Base-by-base conservation (phyloP, 2,888 invertebrate species). In the Syrphus vitripennis region DNA sequence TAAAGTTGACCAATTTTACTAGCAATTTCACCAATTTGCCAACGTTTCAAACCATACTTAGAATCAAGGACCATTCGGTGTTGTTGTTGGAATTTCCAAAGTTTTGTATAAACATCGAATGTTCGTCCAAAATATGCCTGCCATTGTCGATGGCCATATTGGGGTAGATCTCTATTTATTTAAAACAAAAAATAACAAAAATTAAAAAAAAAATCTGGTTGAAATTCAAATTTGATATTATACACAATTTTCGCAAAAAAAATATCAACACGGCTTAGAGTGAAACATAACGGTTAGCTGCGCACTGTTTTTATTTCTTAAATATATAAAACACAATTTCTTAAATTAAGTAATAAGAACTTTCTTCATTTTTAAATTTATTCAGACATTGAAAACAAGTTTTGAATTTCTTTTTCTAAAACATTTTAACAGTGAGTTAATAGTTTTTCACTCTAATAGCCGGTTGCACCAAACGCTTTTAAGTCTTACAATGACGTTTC, bases 1-100 rank as follows among this genome's bases (percentile, higher is more conserved):
- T 99, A 99, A 34, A 99, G 95, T 93, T 99, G 99, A 88, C 99
- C 99, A 91, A 99, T 99, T 94, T 99, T 99, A 71, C 98, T 98
- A 63, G 98, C 99, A 88, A 99, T 98, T 93, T 99, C 99, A 71
- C 99, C 99, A 89, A 99, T 98, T 93, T 99, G 99, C 98, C 99
- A 99, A 89, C 99, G 94, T 91, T 99, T 98, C 89, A 99, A 94
- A 37, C 98, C 98, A 93, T 98, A 99, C 93, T 98, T 98, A 87
- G 95, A 95, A 92, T 99, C 98, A 89, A 99, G 94, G 87, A 98
- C 94, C 92, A 95, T 95, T 93, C 98, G 95, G 93, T 99, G 98
- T 92, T 98, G 98, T 92, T 99, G 98, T 93, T 99, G 99, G 92
- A 98, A 99, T 93, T 98, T 98, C 99, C 99, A 99, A 79, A 99